Base-by-base conservation (phyloP, 2,888 invertebrate genomes). In the Spisula solida region DNA sequence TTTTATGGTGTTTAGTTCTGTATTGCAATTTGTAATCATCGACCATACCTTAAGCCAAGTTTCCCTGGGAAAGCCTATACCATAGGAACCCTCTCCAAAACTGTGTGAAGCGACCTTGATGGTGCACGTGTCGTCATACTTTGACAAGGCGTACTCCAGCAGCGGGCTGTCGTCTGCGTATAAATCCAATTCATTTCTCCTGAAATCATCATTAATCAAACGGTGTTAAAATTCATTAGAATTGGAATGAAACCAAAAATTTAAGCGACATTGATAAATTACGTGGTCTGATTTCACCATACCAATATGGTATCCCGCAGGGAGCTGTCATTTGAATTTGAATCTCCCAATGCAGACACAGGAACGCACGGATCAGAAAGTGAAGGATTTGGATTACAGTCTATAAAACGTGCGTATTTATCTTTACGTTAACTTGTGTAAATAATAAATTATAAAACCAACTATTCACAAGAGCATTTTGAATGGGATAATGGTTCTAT, bases 11-110 rank as follows among this genome's bases (percentile, higher is more conserved):
- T 47, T 47, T 47, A 47, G 12, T 12, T 12, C 51, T 51, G 51
- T 16, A 10, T 51, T 51, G 51, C 51, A 51, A 51, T 51, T 51
- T 51, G 51, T 16, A 14, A 51, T 51, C 14, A 51, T 5, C 51
- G 48, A 16, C 6, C 25, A 4, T 87, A 95, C 95, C 94, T 93
- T 93, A 20, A 95, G 82, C 94, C 93, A 94, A 96, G 98, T 98
- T 92, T 98, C 98, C 96, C 98, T 98, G 2, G 98, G 97, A 97
- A 99, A 98, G 20, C 98, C 99, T 87, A 99, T 98, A 20, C 98
- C 98, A 95, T 99, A 99, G 0, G 98, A 98, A 95, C 99, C 98
- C 96, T 98, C 98, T 94, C 98, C 98, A 89, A 99, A 98, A n/a
- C 98, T 98, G 93, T 98, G 98, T 8, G 98, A 98, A 5, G 96